Conservation (phyloP, 2,797 vertebrate species). For the Channa striata region DNA sequence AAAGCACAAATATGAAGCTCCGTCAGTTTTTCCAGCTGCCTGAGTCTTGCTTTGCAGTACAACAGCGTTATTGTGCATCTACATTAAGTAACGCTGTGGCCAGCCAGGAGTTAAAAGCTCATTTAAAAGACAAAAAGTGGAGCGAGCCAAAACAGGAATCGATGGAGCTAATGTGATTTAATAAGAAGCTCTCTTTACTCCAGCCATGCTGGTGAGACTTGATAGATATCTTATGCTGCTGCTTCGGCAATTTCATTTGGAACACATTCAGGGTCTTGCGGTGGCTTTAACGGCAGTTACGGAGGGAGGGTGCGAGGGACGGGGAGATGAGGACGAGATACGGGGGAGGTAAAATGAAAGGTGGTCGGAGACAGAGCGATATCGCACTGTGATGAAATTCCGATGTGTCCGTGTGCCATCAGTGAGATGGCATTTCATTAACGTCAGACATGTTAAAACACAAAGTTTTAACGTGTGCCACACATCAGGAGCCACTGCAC, state of each 20-base stretch:
- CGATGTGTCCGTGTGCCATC: too few species aligned
- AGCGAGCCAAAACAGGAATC: constrained; percentile 75
- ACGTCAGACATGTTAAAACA: too few species aligned
- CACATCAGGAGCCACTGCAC: background rate
- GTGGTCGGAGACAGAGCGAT: background rate
- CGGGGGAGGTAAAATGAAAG: constrained; percentile 32
- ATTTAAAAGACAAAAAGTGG: constrained; percentile 81
- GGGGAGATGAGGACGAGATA: constrained; percentile 15
- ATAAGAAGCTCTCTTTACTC: constrained; percentile 79
- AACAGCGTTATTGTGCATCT: constrained; percentile 44
- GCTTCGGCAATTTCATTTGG: constrained; percentile 82
- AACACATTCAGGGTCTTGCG: constrained; percentile 72
- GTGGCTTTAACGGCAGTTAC: constrained; percentile 61
- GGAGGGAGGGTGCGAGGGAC: constrained; percentile 17
- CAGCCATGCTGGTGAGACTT: constrained; percentile 59
- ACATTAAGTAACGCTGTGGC: constrained; percentile 62
- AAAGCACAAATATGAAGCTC: constrained; percentile 20
- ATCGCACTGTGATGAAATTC: too few species aligned
- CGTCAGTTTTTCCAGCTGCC: background rate
- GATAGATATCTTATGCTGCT: constrained; percentile 79
- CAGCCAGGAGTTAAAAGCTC: constrained; percentile 79
- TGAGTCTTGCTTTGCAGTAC: constrained; percentile 15
- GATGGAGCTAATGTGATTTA: constrained; percentile 84
- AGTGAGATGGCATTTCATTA: too few species aligned
- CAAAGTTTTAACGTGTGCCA: too few species aligned